Evolutionary conservation across 2,888 invertebrate genomes (phyloP), one percentile per base, ranked within the genome.

Genomic region (Opisthograptis luteolata): DNA sequence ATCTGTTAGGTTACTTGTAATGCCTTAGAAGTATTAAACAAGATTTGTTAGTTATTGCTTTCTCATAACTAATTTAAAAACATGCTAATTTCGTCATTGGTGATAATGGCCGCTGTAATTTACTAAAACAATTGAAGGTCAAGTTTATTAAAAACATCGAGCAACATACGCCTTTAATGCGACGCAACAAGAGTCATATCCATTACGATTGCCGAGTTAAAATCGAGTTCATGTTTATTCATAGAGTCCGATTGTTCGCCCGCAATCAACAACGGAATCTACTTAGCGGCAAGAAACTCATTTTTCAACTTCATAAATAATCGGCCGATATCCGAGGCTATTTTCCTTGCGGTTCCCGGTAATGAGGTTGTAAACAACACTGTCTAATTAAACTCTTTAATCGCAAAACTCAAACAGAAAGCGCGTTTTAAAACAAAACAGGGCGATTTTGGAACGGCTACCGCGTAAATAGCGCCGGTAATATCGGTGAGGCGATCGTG

Each of bases 381-480:
- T 80, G 86, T 87, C 87, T 89, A 89, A 90, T 90, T 90, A 88
- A 89, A 89, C 88, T 88, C 87, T 85, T 88, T 89, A 88, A 90
- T 89, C 89, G 88, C 87, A 81, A 87, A 88, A 89, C 87, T 90
- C 88, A 88, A 89, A 87, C 87, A 87, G 84, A 84, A 82, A 87
- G 86, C 85, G 87, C 87, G 55, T 87, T 88, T 88, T 87, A 88
- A 88, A 88, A 89, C 88, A 88, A 87, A 88, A 87, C 87, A 85
- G 84, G 81, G 87, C 87, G 86, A 88, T 88, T 87, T 87, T 86
- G 82, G 78, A 84, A 81, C 84, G 88, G 80, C 88, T 87, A 83
- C 86, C 85, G 84, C 85, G 85, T 84, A 87, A 86, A 87, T 87
- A 87, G 84, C 84, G 82, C 79, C 79, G 82, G 87, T 84, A 86